Base-by-base conservation (phyloP, 2,888 invertebrate species). In the Chaetogeoica ovagalla region DNA sequence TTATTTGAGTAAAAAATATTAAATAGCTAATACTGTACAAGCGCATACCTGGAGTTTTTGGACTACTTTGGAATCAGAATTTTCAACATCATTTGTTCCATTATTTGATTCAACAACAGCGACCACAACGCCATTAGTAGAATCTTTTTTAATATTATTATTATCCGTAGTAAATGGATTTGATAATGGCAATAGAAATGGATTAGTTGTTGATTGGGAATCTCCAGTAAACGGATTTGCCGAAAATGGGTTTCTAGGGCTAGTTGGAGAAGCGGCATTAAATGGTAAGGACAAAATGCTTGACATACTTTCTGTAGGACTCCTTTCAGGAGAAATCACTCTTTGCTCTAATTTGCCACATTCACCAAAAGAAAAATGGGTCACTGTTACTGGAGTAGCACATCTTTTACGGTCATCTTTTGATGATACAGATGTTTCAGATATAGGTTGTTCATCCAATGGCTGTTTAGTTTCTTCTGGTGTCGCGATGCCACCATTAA, bases 311-410 rank as follows among this genome's bases (percentile, higher is more conserved):
- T 83, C 82, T 13, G 83, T 82, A 19, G 84, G 83, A 68, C 83
- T 83, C 77, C 84, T 82, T 83, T 83, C 81, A 83, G 83, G 82
- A 82, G 84, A 81, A 57, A 84, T 82, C 0, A 84, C 82, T 19
- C 84, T 83, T 83, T 87, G 88, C 83, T 89, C 89, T 75, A 89
- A 86, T 84, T 88, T 88, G 6, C 88, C 88, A 85, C 87, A 87
- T 83, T 87, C 87, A 87, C 85, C 88, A 85, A 15, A 88, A 88
- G 84, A 89, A 89, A 84, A 77, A 79, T 89, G 89, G 5, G 91
- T 91, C 13, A 91, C 90, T 0, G 91, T 91, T 30, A 91, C 90
- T 5, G 90, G 89, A 0, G 88, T 87, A 6, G 86, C 85, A 83
- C 87, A 87, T 69, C 87, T 85, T 83, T 85, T 86, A 69, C 84